These are phyloP conservation scores for Halcyon malimbica DNA, from an alignment of 2,113 vertebrate genomes.

Conservation along the genomic window DNA sequence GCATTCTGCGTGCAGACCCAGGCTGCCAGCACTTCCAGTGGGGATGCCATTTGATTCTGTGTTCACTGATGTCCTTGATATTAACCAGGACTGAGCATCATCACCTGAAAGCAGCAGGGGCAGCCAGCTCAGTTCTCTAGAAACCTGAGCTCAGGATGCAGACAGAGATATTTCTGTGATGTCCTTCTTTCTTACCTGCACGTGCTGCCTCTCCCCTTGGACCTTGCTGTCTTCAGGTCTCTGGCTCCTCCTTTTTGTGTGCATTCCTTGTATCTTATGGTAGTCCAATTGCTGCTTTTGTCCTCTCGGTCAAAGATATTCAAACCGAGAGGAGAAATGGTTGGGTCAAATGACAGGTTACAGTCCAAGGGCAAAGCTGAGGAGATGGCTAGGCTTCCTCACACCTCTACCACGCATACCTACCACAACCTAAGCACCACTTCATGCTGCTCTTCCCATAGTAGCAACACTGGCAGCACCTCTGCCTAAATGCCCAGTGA, in stretches of 20 bases:
- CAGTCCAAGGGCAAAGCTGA: neutral
- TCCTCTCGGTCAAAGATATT: neutral
- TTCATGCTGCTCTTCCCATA: neutral
- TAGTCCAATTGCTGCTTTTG: neutral
- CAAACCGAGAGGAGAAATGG: neutral
- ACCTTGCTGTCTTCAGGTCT: neutral
- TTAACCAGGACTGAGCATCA: neutral
- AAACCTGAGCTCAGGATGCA: neutral
- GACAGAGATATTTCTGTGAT: neutral
- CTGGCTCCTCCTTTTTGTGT: neutral
- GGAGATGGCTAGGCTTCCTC: neutral
- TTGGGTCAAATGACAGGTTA: neutral
- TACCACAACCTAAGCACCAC: neutral
- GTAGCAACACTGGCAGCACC: neutral
- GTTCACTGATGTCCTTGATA: neutral
- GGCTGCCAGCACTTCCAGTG: neutral
- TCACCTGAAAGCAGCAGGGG: neutral
- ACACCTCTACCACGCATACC: rapidly evolving
- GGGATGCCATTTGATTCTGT: neutral
- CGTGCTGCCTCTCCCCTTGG: rapidly evolving
- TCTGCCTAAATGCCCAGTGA: neutral
- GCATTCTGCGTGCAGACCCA: neutral
- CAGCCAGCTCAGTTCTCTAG: neutral
- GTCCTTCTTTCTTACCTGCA: neutral
- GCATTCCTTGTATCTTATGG: neutral